Conservation (phyloP, 2,797 vertebrate species). For the Poeciliopsis infans region DNA sequence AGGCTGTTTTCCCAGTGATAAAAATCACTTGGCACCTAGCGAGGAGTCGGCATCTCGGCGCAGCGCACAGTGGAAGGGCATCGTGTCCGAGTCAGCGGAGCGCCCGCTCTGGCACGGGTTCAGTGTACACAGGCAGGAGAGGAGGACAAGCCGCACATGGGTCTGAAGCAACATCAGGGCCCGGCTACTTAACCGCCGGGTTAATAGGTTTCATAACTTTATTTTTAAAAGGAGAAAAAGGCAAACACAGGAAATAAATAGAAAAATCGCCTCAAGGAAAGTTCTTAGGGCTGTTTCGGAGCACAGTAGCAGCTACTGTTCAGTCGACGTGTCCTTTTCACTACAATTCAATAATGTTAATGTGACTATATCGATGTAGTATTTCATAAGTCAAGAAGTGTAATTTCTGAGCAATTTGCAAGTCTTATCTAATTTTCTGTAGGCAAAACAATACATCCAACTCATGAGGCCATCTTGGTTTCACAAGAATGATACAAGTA, state of each 20-base stretch:
- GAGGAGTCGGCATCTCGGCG: conserved; percentile 78
- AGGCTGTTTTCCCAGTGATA: conserved; percentile 84
- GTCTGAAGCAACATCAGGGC: conserved; percentile 51
- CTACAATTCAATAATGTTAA: background rate
- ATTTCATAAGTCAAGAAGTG: background rate
- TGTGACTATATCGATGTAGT: background rate
- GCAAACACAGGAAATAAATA: conserved; percentile 65
- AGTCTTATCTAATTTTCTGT: background rate
- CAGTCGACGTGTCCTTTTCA: background rate
- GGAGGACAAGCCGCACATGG: conserved; percentile 50
- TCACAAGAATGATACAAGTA: background rate
- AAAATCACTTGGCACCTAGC: conserved; percentile 89
- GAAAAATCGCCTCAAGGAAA: conserved; percentile 49
- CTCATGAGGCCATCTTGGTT: background rate
- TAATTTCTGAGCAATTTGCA: background rate
- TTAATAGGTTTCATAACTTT: conserved; percentile 63
- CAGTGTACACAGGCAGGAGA: conserved; percentile 60
- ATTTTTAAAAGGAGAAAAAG: conserved; percentile 49
- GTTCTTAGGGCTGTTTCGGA: conserved; percentile 3
- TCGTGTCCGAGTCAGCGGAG: conserved; percentile 53
- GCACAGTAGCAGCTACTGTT: conserved; percentile 32
- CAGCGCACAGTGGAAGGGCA: conserved; percentile 58
- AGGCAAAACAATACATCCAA: background rate
- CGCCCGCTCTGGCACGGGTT: conserved; percentile 53
- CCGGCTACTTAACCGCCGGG: conserved; percentile 47